phyloP scores from a whole-genome alignment of 2,888 invertebrate genomes.

The Drosophila ustulata region DNA sequence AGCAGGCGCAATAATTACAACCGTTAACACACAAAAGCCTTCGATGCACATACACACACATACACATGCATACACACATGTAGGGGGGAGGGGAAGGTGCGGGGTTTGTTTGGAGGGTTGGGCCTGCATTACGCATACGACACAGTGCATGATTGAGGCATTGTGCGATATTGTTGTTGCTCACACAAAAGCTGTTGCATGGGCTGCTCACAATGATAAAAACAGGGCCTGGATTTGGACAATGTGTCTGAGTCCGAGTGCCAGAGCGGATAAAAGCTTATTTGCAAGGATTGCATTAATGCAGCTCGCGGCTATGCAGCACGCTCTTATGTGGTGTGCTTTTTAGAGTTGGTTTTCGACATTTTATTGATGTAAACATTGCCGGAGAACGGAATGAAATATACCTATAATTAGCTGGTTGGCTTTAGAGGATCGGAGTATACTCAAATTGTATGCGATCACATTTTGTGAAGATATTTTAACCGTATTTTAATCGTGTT shows the following conservation, averaged over 20 bases:
- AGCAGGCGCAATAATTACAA: conserved; percentile 71
- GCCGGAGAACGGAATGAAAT: no score
- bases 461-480: not conserved
- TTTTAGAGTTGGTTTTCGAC: conserved; percentile 38
- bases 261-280: conserved; percentile 69
- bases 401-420: not conserved
- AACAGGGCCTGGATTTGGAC: conserved; percentile 56
- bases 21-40: conserved; percentile 71
- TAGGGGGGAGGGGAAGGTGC: not conserved
- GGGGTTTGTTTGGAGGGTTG: conserved; percentile 8
- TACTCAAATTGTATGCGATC: not conserved
- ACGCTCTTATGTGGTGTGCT: conserved; percentile 60
- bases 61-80: not conserved
- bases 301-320: conserved; percentile 75
- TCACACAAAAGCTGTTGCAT: conserved; percentile 66
- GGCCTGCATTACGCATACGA: conserved; percentile 67
- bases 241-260: conserved; percentile 59
- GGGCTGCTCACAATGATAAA: conserved; percentile 61
- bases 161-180: conserved; percentile 49
- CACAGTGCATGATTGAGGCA: conserved; percentile 52
- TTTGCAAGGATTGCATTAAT: conserved; percentile 76
- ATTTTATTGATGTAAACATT: conserved; percentile 37
- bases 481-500: conserved; percentile 56
- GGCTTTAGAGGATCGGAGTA: not conserved
- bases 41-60: conserved; percentile 19